Base-by-base conservation (phyloP, 2,113 vertebrate species). In the Tupaia tana region DNA sequence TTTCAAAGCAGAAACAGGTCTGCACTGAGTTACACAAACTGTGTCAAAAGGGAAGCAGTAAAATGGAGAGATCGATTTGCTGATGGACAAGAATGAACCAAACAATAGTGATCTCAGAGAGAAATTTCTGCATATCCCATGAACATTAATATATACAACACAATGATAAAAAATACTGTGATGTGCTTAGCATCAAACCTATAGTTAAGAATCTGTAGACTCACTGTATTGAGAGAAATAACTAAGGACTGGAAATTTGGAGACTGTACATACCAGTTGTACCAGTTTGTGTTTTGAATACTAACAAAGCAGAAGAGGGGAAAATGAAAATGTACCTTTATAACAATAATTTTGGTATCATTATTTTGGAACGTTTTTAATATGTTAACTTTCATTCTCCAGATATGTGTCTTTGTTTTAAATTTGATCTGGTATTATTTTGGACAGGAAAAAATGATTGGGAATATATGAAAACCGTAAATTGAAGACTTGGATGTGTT, bases 271-370 rank as follows among this genome's bases (percentile, higher is more conserved):
- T 54, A 13, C 4, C 14, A 78, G 43, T 82, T 88, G 13, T 67
- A 64, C 66, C 82, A 59, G 8, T 25, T 66, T 31, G 14, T 7
- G 61, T 56, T 90, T 92, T 56, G 7, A 90, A 67, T 75, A 94
- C 64, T 27, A 61, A 90, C 56, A 67, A 85, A 64, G 9, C 24
- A 54, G 74, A 52, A 27, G 56, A 64, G 14, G 27, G 83, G 20
- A 87, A 29, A 69, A 97, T 89, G 27, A 34, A 78, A 78, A 16
- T 87, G 56, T 86, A 4, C 3, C 89, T 91, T 88, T 59, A 74
- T 56, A 70, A 61, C 7, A 5, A 34, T 3, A 84, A 77, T 70
- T 10, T 74, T 90, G 11, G 12, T 31, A 70, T 92, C 15, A 52
- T 10, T 10, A 8, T 78, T 86, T 87, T 19, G 9, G 7, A 91